Evolutionary conservation across 1,140 invertebrate species (phyloP).

Genomic region (Drosophila nannoptera): DNA sequence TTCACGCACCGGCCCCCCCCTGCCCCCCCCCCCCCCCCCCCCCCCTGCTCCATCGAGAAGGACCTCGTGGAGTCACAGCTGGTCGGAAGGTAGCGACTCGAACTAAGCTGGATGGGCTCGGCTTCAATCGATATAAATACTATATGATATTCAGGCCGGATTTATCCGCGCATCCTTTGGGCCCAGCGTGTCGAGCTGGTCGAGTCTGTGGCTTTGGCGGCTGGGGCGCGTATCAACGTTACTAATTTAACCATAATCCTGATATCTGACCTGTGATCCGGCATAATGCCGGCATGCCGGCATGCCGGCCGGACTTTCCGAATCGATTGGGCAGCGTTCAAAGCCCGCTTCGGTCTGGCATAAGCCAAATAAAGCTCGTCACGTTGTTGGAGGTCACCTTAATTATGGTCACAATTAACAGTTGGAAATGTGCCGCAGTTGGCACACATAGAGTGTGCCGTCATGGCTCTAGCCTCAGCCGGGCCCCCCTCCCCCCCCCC

Average conservation of each 20-base stretch:
- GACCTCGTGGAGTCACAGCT: no score
- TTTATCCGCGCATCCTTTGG: no score
- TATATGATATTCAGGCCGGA: no score
- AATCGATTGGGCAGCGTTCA: slow-evolving; percentile 3
- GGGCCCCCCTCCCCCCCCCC: not conserved
- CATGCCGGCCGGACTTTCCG: not conserved
- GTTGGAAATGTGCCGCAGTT: slow-evolving; percentile 47
- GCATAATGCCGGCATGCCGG: not conserved
- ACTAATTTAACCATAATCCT: not conserved
- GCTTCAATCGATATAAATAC: no score
- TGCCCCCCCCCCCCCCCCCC: no score
- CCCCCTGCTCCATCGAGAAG: no score
- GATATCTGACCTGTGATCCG: not conserved
- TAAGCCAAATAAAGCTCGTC: slow-evolving; percentile 66
- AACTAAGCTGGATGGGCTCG: no score
- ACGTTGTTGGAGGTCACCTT: slow-evolving; percentile 60
- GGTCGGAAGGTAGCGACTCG: no score
- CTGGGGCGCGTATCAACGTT: not conserved
- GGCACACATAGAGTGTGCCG: slow-evolving; percentile 24
- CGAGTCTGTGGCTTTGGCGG: not conserved
- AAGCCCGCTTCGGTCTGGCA: slow-evolving; percentile 5
- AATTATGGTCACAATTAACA: slow-evolving; percentile 76
- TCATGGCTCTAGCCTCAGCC: not conserved
- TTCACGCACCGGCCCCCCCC: no score
- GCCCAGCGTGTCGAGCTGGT: not conserved